Evolutionary conservation across 2,888 invertebrate species (phyloP), one percentile per base, ranked within the genome.

Genomic region (Dugesia japonica): DNA sequence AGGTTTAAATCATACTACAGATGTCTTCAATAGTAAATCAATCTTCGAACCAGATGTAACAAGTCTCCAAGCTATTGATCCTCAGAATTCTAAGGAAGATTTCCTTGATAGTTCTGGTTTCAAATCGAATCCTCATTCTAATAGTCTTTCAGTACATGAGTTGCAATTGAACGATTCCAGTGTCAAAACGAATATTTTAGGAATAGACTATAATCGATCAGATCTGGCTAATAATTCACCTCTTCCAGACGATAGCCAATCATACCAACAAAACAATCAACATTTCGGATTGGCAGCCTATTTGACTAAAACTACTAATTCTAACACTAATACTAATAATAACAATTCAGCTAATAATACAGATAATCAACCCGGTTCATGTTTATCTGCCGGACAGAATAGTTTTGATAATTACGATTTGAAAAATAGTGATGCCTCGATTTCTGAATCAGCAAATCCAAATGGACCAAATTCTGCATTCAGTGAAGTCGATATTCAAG

Each of bases 241-340:
- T 56, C n/a, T 56, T 20, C 56, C 4, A 1, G 56, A 56, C 17
- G 56, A 56, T 56, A 56, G 56, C 23, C 56, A 56, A 23, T 56
- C 56, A 9, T 56, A 56, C n/a, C 56, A 56, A 56, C 56, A 56
- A 56, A 56, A 56, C 56, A 56, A 56, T 56, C 56, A 56, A n/a
- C 56, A 56, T 56, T 56, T 56, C 23, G 56, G 56, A 56, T 56
- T 56, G 17, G 56, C 56, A 1, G 56, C 56, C 23, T 56, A 56
- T 56, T 56, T 56, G 17, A 56, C 56, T 7, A 56, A 56, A 56
- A 56, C 56, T 23, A 56, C 56, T 9, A 56, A 56, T 23, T 56
- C 56, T 20, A 56, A 56, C 17, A n/a, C n/a, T n/a, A 56, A 56
- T 23, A n/a, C n/a, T 9, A 56, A 56, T 23, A 56, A 56, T 23